A percentile compares a stretch with the other conserved stretches of the same genome.
Conservation (phyloP, 2,113 vertebrate genomes). For the Petroica traversi region DNA sequence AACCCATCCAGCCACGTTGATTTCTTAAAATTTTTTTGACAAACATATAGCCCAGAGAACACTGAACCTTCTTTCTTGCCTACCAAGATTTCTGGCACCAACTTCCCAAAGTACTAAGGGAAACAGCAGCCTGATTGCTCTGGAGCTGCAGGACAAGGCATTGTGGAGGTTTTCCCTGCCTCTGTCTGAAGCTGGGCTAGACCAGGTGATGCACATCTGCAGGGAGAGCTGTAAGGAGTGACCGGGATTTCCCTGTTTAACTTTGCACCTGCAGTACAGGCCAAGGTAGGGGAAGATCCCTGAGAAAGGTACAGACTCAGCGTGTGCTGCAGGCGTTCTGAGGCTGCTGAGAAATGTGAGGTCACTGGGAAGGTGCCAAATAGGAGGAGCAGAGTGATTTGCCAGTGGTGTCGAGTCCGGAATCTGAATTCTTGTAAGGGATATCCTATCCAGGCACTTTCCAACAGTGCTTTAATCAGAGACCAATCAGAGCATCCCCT, state of each 20-base stretch:
- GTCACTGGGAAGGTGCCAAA: not conserved
- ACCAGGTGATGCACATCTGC: not conserved
- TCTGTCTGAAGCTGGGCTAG: not conserved
- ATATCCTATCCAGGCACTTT: not conserved
- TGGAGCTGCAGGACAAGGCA: not conserved
- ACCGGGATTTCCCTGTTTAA: not conserved
- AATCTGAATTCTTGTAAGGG: not conserved
- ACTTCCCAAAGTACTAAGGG: not conserved
- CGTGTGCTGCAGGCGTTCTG: fast-evolving
- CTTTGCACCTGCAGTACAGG: not conserved
- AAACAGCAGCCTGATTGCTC: not conserved
- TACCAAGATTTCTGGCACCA: not conserved
- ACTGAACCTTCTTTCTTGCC: not conserved
- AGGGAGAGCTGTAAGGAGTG: not conserved
- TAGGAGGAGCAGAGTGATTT: not conserved
- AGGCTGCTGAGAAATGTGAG: not conserved
- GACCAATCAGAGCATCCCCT: not conserved
- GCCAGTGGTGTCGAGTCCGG: not conserved
- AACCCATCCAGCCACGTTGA: not conserved
- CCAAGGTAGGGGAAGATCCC: not conserved
- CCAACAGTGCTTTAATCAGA: not conserved
- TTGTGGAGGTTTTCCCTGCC: not conserved
- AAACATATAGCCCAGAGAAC: not conserved
- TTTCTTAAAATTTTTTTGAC: not conserved
- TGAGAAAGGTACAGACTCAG: fast-evolving